Base-by-base conservation (phyloP, 2,113 vertebrate species). In the Ictalurus punctatus region DNA sequence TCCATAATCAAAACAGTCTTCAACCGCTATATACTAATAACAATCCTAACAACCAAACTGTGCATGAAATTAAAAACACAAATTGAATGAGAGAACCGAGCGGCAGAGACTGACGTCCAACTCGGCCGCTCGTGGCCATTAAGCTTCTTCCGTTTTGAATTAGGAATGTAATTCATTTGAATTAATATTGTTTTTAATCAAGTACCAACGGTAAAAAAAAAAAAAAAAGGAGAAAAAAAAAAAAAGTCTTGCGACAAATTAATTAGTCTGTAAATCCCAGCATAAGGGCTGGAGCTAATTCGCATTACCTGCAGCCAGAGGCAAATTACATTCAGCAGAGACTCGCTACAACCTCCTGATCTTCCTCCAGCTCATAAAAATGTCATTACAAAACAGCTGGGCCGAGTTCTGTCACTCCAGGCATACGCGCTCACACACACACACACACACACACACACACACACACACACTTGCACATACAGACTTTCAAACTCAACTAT, bases 101-200 rank as follows among this genome's bases (percentile, higher is more conserved):
- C 59, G 16, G 59, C 44, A 27, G 61, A 85, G 67, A 73, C 14
- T 52, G 74, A 84, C 17, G 90, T 89, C 23, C 87, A 89, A 87
- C 85, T 88, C 67, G 87, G 89, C 52, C 74, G 91, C 92, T 90
- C 91, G 91, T 89, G 86, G 83, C 58, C 88, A 54, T 85, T 90
- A 91, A 84, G 27, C 87, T 88, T 71, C 76, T 92, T 87, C 67
- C 87, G 93, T 93, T 94, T 94, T 94, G 90, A 95, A 95, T 95
- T 94, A 95, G 95, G 91, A 93, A 94, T 94, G 89, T 91, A 93
- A 93, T 95, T 95, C 92, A 95, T 96, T 95, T 93, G 92, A 94
- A 95, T 92, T 94, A 95, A 93, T 93, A 95, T 94, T 95, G 93
- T 94, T 95, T 95, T 95, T 95, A 96, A 96, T 96, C 94, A 95